Percentiles rank a stretch among this genome's conserved stretches.
These are phyloP conservation scores for Heliconius nattereri DNA, from an alignment of 1,140 invertebrate genomes.

Conservation along the genomic window DNA sequence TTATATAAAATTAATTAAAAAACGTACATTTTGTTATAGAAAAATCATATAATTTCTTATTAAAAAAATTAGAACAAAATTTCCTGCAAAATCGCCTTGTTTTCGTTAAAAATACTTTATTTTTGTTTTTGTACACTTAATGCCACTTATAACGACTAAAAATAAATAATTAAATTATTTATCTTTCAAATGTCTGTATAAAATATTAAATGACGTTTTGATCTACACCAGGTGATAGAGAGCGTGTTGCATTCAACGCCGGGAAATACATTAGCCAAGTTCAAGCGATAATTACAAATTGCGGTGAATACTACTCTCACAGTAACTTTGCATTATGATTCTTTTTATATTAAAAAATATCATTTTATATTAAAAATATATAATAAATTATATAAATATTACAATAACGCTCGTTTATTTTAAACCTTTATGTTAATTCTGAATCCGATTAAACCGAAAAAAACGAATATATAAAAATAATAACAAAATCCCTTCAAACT, in stretches of 20 bases:
- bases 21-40: not conserved
- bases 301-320: not conserved
- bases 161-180: not conserved
- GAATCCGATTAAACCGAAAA: not conserved
- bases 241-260: constrained; percentile 23
- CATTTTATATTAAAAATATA: not conserved
- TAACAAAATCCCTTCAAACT: not conserved
- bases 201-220: not conserved
- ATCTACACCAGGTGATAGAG: not conserved
- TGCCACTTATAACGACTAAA: not conserved
- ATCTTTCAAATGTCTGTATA: not conserved
- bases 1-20: no score
- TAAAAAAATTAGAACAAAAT: not conserved
- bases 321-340: not conserved
- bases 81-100: not conserved
- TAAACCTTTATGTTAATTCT: not conserved
- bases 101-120: not conserved
- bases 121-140: not conserved
- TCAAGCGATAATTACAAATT: constrained; percentile 12
- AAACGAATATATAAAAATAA: not conserved
- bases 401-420: not conserved
- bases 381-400: not conserved
- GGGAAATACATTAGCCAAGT: constrained; percentile 26
- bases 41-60: not conserved
- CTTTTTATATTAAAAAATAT: not conserved